phyloP scores from a whole-genome alignment of 2,888 invertebrate genomes.

The Coleophora deauratella region DNA sequence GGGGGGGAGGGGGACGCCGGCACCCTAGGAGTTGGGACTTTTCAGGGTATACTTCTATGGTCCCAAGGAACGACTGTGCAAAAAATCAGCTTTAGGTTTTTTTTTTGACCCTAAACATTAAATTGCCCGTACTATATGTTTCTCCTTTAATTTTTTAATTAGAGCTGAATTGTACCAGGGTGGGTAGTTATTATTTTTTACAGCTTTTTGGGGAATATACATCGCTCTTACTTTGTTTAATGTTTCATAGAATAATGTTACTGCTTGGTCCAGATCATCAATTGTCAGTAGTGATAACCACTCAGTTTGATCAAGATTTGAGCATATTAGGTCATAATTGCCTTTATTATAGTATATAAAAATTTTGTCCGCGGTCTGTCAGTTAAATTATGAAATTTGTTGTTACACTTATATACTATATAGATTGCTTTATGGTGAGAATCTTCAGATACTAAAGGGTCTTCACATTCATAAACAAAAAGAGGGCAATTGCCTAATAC shows the following conservation, averaged over 20 bases:
- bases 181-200: slow-evolving; percentile 3
- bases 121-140: slow-evolving; percentile 6
- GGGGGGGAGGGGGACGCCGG: too few species aligned
- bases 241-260: slow-evolving; percentile 6
- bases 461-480: background rate
- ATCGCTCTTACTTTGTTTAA: slow-evolving; percentile 4
- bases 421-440: slow-evolving; percentile 7
- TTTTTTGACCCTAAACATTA: too few species aligned
- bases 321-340: slow-evolving; percentile 5
- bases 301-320: background rate
- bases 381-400: background rate
- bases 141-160: slow-evolving; percentile 15
- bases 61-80: too few species aligned
- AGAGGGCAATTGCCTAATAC: slow-evolving; percentile 8
- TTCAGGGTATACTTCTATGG: too few species aligned
- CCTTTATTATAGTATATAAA: slow-evolving; percentile 6
- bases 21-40: too few species aligned
- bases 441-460: slow-evolving; percentile 6
- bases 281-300: slow-evolving; percentile 1
- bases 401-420: background rate
- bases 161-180: slow-evolving; percentile 16
- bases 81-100: too few species aligned
- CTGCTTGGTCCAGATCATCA: background rate
- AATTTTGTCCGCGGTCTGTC: slow-evolving; percentile 1
- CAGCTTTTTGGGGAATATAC: slow-evolving; percentile 6